Conservation (phyloP, 1,140 invertebrate species). For the Diachasma alloeum region DNA sequence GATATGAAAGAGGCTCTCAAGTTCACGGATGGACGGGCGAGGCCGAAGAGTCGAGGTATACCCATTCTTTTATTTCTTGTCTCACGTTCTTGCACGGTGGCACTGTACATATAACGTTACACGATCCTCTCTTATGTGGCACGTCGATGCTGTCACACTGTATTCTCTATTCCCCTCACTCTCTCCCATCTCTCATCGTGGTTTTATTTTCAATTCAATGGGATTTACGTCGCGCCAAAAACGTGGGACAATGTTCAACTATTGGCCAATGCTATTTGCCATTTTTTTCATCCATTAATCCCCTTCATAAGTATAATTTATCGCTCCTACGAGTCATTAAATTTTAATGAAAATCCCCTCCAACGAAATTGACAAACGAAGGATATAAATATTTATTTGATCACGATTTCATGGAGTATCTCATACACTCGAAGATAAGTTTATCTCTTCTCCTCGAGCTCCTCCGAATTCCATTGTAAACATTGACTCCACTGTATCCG, state of each 20-base stretch:
- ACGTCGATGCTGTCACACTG: background rate
- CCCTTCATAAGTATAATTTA: background rate
- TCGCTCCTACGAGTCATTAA: background rate
- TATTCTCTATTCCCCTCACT: background rate
- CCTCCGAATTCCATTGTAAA: background rate
- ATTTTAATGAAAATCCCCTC: background rate
- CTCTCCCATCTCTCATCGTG: background rate
- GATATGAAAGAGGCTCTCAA: background rate
- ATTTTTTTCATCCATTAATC: background rate
- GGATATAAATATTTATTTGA: background rate
- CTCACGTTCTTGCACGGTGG: conserved; percentile 6
- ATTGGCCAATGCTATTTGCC: background rate
- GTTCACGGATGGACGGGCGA: conserved; percentile 4
- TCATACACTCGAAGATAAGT: background rate
- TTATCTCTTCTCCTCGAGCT: background rate
- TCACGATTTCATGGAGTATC: background rate
- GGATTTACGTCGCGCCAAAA: conserved; percentile 5
- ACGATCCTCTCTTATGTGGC: conserved; percentile 8
- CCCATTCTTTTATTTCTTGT: conserved; percentile 2
- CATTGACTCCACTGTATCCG: background rate
- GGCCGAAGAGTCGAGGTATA: background rate
- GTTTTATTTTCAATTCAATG: background rate
- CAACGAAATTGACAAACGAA: background rate
- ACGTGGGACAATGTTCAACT: background rate
- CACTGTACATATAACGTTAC: conserved; percentile 2